phyloP scores from a whole-genome alignment of 2,888 invertebrate species.

The Epinotia brunnichana region DNA sequence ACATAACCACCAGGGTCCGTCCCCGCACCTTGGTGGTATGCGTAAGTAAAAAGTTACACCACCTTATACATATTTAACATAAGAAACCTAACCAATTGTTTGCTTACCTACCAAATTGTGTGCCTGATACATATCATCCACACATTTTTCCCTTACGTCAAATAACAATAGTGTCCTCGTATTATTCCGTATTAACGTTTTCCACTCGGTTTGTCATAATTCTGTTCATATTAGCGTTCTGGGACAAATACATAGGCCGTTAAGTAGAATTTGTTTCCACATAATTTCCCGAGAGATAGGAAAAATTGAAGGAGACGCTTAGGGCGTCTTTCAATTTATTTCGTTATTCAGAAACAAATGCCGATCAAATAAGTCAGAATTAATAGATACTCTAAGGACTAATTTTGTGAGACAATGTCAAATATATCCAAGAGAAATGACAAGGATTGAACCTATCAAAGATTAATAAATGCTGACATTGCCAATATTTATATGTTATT shows the following conservation, averaged over 20 bases:
- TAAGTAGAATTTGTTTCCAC: constrained; percentile 49
- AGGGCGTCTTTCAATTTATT: constrained; percentile 48
- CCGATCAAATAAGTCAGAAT: constrained; percentile 37
- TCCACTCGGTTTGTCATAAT: neutral
- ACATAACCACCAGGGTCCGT: no score
- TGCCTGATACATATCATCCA: neutral
- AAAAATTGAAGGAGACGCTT: constrained; percentile 48
- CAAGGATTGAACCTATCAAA: neutral
- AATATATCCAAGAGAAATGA: constrained; percentile 3
- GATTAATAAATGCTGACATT: neutral
- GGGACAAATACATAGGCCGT: constrained; percentile 9
- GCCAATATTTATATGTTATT: neutral
- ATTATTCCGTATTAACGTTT: neutral
- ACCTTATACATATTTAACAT: no score
- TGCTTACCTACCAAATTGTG: no score
- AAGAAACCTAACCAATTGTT: no score
- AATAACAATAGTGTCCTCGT: neutral
- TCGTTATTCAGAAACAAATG: constrained; percentile 35
- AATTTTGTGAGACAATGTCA: constrained; percentile 31
- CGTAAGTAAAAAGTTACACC: no score
- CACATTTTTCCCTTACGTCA: neutral
- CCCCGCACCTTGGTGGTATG: no score
- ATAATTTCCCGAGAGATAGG: constrained; percentile 69
- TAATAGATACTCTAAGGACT: constrained; percentile 56
- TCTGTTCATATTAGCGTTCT: constrained; percentile 15